A percentile compares a stretch with the other conserved stretches of the same genome.
phyloP scores from a whole-genome alignment of 2,797 vertebrate species.

The Alcedo atthis region DNA sequence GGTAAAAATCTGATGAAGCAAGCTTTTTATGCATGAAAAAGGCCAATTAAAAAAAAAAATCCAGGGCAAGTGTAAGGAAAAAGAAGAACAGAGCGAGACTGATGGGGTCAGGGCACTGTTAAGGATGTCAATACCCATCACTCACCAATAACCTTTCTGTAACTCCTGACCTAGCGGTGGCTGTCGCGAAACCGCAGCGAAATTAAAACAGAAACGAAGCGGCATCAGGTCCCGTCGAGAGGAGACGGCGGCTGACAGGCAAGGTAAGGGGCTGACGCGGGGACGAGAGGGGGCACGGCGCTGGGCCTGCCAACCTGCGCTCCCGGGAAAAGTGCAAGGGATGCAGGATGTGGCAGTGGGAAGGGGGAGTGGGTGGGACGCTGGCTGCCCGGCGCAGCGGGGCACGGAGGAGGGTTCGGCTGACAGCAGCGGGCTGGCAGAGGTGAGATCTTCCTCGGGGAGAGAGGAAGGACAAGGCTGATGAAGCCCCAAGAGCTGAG shows the following conservation, averaged over 20 bases:
- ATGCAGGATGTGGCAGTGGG: not conserved
- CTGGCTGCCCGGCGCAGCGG: not conserved
- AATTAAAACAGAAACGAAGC: constrained; percentile 60
- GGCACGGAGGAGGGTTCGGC: not conserved
- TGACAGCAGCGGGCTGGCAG: not conserved
- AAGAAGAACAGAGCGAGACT: constrained; percentile 58
- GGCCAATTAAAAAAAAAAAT: constrained; percentile 26
- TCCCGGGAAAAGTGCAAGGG: not conserved
- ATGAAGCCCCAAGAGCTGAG: not conserved
- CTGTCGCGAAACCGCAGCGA: constrained; percentile 38
- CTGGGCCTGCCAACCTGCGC: not conserved
- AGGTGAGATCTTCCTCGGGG: not conserved
- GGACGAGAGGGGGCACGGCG: not conserved
- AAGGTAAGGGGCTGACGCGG: not conserved
- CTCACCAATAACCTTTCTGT: constrained; percentile 58
- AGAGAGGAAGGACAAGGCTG: not conserved
- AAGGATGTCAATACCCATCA: constrained; percentile 68
- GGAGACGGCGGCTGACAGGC: constrained; percentile 28
- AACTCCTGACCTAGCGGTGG: constrained; percentile 45
- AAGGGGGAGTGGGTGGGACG: not conserved
- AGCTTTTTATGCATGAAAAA: constrained; percentile 50
- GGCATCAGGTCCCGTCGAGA: constrained; percentile 15
- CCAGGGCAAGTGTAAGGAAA: constrained; percentile 61
- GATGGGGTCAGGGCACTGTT: constrained; percentile 60
- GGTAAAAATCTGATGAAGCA: constrained; percentile 52